These are phyloP conservation scores for Oryzias woworae DNA, from an alignment of 2,113 vertebrate species.

Conservation along the genomic window DNA sequence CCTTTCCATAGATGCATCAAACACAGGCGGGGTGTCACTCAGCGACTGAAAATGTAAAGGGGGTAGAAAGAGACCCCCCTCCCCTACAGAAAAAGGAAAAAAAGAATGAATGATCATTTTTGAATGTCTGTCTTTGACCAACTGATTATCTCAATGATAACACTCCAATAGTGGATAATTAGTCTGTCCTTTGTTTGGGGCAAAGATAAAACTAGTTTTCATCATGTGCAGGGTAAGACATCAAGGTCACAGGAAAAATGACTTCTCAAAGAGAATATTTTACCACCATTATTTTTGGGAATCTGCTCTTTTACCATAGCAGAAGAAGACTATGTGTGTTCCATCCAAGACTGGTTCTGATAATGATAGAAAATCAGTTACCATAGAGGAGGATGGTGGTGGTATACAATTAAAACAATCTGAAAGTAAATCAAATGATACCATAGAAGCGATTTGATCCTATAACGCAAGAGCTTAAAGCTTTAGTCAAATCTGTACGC, in stretches of 20 bases:
- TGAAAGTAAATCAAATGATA: too few relatives aligned
- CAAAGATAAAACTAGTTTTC: background rate
- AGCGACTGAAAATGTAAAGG: background rate
- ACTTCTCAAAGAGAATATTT: slow-evolving; percentile 3
- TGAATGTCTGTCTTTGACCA: background rate
- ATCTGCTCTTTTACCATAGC: background rate
- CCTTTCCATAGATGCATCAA: slow-evolving; percentile 24
- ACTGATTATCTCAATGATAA: too few relatives aligned
- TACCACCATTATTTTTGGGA: slow-evolving; percentile 1
- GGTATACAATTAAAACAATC: too few relatives aligned
- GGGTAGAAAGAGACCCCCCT: background rate
- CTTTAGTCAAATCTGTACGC: too few relatives aligned
- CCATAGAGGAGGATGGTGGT: too few relatives aligned
- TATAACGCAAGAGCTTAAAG: too few relatives aligned
- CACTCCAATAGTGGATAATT: slow-evolving; percentile 26
- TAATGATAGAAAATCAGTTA: too few relatives aligned
- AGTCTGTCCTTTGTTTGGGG: slow-evolving; percentile 9
- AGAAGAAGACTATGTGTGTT: background rate
- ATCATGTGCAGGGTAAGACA: background rate
- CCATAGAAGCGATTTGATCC: too few relatives aligned
- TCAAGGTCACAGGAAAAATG: too few relatives aligned
- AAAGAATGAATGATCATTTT: background rate
- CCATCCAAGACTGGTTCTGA: too few relatives aligned
- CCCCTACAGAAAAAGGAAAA: background rate
- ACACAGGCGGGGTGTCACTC: background rate